Base-by-base conservation (phyloP, 2,113 vertebrate genomes). In the Puntigrus tetrazona region DNA sequence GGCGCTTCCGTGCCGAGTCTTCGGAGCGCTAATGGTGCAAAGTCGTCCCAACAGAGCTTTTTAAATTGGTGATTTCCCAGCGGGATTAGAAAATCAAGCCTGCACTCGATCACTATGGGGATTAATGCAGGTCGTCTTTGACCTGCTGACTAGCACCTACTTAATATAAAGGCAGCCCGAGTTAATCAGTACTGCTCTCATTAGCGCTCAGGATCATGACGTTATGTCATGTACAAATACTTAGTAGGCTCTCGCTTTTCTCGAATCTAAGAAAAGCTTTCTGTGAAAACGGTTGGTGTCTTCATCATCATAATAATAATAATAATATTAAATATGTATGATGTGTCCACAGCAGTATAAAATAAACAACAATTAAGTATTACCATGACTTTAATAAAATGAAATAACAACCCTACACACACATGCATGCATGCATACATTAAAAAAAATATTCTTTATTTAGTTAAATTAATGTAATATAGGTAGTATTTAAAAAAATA, bases 41-140 rank as follows among this genome's bases (percentile, higher is more conserved):
- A 83, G 72, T 88, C 31, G 29, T 83, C 84, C 76, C 84, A 81
- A 52, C 67, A 80, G 84, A 84, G 81, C 45, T 50, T 59, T 38
- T 50, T 61, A 83, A 88, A 61, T 74, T 86, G 76, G n/a, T 50
- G 29, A 67, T 84, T 83, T 81, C 69, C 81, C 81, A 38, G 43
- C 41, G 83, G 84, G 14, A 59, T 22, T 77, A 18, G 25, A 38
- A 77, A 81, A 50, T 50, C 41, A 65, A 65, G 81, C 67, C 31
- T 84, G 25, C 41, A 55, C 52, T 84, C 57, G 1, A 55, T 61
- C 52, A 63, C 38, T 61, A 16, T 73, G 41, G 77, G 50, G 77
- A 85, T 69, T 80, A 84, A 72, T 50, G 27, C 59, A 31, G 18
- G 45, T 69, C 36, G 38, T 80, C 25, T 73, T 31, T 84, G 82